Percentiles rank a stretch among this genome's conserved stretches.
phyloP scores from a whole-genome alignment of 2,113 vertebrate genomes.

The human (Homo sapiens) region DNA sequence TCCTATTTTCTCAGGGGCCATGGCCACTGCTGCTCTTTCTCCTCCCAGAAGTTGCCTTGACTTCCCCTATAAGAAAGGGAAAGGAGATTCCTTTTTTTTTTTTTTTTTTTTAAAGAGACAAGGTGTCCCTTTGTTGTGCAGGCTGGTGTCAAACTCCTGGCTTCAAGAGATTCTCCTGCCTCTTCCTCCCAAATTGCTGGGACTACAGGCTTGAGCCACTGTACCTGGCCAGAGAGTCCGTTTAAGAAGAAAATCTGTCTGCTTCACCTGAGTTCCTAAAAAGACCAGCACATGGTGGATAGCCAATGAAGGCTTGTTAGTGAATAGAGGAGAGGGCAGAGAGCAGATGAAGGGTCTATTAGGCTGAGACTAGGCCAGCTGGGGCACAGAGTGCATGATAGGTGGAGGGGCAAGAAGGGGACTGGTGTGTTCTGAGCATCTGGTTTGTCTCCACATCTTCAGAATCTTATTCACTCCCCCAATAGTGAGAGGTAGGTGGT shows the following conservation, averaged over 20 bases:
- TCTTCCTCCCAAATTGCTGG: too few species aligned
- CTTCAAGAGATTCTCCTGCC: too few species aligned
- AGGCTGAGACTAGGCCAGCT: background rate
- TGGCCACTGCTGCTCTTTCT: background rate
- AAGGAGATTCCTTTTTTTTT: background rate
- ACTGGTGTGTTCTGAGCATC: background rate
- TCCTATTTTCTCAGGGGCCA: background rate
- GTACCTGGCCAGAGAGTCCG: background rate
- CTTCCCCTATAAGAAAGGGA: background rate
- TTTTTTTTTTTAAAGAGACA: background rate
- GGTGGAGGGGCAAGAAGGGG: background rate
- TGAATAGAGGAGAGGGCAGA: background rate
- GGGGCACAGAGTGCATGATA: background rate
- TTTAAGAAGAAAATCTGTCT: background rate
- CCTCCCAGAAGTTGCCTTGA: background rate
- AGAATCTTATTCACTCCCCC: background rate
- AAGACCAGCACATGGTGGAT: background rate
- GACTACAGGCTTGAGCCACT: too few species aligned
- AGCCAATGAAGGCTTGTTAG: background rate
- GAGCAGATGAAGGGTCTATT: background rate
- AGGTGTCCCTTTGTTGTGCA: too few species aligned
- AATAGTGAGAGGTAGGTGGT: accelerated
- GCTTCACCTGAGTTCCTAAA: background rate
- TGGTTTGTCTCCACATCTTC: background rate
- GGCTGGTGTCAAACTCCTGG: too few species aligned